A percentile compares a stretch with the other conserved stretches of the same genome.
Evolutionary conservation across 64 coral and sea anemone genomes (phyloP).

Genomic region (Stichodactyla helianthus): DNA sequence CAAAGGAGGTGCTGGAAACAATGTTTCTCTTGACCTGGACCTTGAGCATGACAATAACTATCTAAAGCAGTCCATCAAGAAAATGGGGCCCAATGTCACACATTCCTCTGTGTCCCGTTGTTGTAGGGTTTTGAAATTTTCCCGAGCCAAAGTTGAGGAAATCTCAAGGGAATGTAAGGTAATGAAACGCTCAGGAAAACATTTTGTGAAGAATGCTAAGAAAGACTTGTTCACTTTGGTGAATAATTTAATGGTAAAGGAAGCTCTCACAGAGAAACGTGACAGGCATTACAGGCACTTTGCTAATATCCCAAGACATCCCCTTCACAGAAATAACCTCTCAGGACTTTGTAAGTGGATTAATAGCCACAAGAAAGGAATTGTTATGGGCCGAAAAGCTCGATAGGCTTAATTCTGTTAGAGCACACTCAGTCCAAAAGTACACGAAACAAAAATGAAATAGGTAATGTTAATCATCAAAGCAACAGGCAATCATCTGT

Average conservation of each 20-base stretch:
- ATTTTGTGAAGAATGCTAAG: neutral
- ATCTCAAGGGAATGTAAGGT: neutral
- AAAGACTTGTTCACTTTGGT: neutral
- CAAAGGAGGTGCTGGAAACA: conserved; percentile 22
- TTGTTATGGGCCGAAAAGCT: neutral
- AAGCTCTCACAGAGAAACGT: neutral
- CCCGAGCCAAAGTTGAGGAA: neutral
- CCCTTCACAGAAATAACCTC: neutral
- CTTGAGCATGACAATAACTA: conserved; percentile 52
- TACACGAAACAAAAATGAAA: no score
- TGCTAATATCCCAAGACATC: neutral
- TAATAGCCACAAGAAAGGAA: neutral
- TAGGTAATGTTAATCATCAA: no score
- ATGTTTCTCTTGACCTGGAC: conserved; percentile 44
- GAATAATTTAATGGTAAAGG: neutral
- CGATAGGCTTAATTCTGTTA: neutral
- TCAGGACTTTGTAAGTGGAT: neutral
- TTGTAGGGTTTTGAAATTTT: neutral
- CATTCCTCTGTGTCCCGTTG: neutral
- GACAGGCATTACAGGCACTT: neutral
- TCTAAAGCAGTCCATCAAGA: conserved; percentile 28
- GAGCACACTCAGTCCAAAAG: no score
- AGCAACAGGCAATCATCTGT: no score
- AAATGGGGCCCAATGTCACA: conserved; percentile 45
- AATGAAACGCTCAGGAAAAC: neutral